A percentile compares a stretch with the other conserved stretches of the same genome.
Conservation (phyloP, 2,113 vertebrate genomes). For the Saimiri boliviensis region DNA sequence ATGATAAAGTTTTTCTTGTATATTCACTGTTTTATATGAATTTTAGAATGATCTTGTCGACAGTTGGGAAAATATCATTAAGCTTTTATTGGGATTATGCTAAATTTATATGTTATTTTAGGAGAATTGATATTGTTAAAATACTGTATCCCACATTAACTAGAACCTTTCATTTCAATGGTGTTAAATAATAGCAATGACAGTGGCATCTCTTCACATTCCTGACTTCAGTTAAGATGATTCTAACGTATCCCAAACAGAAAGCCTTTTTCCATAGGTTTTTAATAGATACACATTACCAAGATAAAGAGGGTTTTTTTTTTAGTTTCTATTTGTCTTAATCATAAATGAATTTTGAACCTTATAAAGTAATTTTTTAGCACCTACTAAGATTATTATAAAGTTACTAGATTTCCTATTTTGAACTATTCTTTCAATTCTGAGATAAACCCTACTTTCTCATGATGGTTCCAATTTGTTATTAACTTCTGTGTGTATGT, state of each 20-base stretch:
- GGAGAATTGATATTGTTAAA: not conserved
- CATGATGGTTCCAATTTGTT: not conserved
- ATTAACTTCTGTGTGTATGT: not conserved
- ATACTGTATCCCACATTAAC: not conserved
- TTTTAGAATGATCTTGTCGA: constrained; percentile 18
- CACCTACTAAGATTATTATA: not conserved
- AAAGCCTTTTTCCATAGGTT: not conserved
- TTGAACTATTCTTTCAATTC: not conserved
- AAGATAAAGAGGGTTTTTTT: not conserved
- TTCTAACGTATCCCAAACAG: not conserved
- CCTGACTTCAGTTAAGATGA: not conserved
- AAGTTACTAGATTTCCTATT: constrained; percentile 26
- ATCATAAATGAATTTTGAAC: not conserved
- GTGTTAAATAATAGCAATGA: not conserved
- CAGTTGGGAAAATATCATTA: not conserved
- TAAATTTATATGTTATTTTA: constrained; percentile 32
- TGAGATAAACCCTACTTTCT: not conserved
- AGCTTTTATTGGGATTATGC: not conserved
- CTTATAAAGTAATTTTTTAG: constrained; percentile 19
- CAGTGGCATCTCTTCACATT: not conserved
- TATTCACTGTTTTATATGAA: not conserved
- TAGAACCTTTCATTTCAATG: not conserved
- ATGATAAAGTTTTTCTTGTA: not conserved
- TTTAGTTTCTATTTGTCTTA: not conserved
- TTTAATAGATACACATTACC: not conserved